Percentiles rank a stretch among this genome's conserved stretches.
Evolutionary conservation across 2,888 invertebrate genomes (phyloP).

Genomic region (Julus scandinavius): DNA sequence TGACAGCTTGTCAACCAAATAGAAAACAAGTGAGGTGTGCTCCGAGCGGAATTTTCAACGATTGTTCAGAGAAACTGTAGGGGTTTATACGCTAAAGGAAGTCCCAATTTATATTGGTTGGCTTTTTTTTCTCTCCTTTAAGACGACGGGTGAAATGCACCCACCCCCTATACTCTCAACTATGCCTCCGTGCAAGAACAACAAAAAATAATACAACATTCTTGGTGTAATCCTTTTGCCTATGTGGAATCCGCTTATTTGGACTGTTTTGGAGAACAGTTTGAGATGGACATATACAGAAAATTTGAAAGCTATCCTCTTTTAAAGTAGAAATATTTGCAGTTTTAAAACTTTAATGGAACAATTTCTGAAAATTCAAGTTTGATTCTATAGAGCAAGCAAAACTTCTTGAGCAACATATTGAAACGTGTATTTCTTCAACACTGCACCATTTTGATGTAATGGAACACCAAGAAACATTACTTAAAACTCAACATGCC

Average conservation of each 20-base stretch:
- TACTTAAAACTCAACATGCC: too few species aligned
- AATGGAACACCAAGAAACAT: too few species aligned
- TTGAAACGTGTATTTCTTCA: too few species aligned
- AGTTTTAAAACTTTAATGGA: too few species aligned
- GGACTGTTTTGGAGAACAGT: not conserved
- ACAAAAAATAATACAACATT: not conserved
- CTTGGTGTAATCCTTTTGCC: not conserved
- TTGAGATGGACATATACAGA: too few species aligned
- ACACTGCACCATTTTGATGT: too few species aligned
- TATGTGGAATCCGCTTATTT: not conserved
- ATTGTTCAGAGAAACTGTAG: constrained; percentile 52
- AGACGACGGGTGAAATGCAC: constrained; percentile 7
- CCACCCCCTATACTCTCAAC: not conserved
- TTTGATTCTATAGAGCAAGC: too few species aligned
- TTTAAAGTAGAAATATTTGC: too few species aligned
- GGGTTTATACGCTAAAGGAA: constrained; percentile 31
- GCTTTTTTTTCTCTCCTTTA: not conserved
- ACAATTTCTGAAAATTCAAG: too few species aligned
- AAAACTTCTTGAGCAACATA: too few species aligned
- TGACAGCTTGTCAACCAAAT: constrained; percentile 53
- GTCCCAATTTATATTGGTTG: constrained; percentile 5
- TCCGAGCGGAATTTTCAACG: constrained; percentile 50
- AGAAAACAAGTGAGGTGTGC: constrained; percentile 47
- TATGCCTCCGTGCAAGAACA: not conserved
- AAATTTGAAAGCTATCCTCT: too few species aligned